Evolutionary conservation across 1,140 invertebrate genomes (phyloP).

Genomic region (Maconellicoccus hirsutus): DNA sequence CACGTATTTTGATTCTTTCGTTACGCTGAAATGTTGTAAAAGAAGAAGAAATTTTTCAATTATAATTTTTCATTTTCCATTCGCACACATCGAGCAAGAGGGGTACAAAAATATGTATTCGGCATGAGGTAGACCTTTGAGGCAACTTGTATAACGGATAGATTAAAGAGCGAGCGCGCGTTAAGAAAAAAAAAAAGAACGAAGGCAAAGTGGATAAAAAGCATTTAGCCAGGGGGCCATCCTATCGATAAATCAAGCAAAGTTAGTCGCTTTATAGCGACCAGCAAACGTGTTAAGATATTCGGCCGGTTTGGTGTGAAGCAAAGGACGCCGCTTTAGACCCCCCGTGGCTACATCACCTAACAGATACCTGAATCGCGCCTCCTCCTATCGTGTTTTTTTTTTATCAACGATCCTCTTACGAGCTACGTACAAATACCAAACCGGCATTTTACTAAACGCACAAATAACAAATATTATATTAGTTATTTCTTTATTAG

Average conservation of each 20-base stretch:
- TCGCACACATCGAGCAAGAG: not conserved
- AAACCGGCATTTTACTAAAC: not conserved
- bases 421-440: not conserved
- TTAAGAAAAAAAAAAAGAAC: not conserved
- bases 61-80: slow-evolving; percentile 6
- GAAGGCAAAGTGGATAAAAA: slow-evolving; percentile 14
- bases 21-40: not conserved
- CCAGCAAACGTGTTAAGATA: slow-evolving; percentile 18
- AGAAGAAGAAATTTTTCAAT: not conserved
- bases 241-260: slow-evolving; percentile 17
- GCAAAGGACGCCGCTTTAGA: slow-evolving; percentile 16
- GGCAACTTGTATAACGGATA: not conserved
- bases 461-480: slow-evolving; percentile 15
- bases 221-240: slow-evolving; percentile 15
- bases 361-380: not conserved
- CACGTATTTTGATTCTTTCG: too few species aligned
- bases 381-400: too few species aligned
- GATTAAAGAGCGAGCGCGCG: not conserved
- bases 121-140: not conserved
- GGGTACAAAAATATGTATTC: too few species aligned
- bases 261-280: not conserved
- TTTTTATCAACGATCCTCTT: not conserved
- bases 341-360: slow-evolving; percentile 21
- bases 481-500: slow-evolving; percentile 11
- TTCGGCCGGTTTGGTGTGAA: slow-evolving; percentile 20